These are phyloP conservation scores for Sylvietta virens DNA, from an alignment of 2,113 vertebrate genomes.

Conservation along the genomic window DNA sequence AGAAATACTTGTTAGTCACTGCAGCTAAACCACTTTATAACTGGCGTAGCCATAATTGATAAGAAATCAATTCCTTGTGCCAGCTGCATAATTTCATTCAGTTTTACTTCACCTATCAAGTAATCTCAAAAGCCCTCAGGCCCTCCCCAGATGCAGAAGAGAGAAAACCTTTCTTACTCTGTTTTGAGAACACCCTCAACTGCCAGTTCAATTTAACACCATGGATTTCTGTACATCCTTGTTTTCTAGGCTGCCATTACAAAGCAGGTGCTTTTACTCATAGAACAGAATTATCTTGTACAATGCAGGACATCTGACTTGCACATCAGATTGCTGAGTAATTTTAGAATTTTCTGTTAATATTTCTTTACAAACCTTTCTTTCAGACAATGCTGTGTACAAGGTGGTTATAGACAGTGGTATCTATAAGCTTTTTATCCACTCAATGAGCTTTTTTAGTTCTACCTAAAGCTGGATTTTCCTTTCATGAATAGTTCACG, in stretches of 20 bases:
- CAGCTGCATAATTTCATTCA: constrained; percentile 17
- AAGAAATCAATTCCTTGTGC: background rate
- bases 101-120: background rate
- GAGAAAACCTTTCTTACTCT: background rate
- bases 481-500: background rate
- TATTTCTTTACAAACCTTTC: background rate
- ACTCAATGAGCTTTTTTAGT: background rate
- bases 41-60: background rate
- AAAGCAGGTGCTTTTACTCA: background rate
- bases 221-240: background rate
- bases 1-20: background rate
- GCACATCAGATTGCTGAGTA: background rate
- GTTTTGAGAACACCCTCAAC: background rate
- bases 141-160: background rate
- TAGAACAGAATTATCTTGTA: background rate
- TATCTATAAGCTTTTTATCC: background rate
- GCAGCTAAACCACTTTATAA: background rate
- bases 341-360: background rate
- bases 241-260: background rate
- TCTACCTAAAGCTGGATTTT: background rate
- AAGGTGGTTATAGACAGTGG: background rate
- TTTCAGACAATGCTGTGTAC: background rate
- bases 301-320: background rate
- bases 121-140: background rate
- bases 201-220: background rate